Base-by-base conservation (phyloP, 2,888 invertebrate species). In the Dolichomitus sp. region DNA sequence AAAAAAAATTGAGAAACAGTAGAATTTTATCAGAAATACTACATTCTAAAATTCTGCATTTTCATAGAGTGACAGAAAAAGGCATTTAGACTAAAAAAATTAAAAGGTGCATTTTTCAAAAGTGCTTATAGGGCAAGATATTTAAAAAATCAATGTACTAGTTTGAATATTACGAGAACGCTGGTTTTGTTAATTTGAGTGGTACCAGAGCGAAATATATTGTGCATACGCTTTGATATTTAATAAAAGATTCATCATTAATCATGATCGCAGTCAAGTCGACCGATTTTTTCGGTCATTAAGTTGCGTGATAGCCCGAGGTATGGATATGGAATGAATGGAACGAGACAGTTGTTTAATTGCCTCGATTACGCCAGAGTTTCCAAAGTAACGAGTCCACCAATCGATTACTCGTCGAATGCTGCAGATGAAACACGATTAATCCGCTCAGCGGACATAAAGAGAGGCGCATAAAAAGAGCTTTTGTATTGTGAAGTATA, bases 331-430 rank as follows among this genome's bases (percentile, higher is more conserved):
- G 23, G 27, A 27, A 54, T 54, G 2, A 54, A 54, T 54, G 54
- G 27, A 27, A 54, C 27, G 12, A 19, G 54, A 27, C 54, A 54
- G 54, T 54, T 54, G 54, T 54, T 54, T 54, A 54, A 54, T 54
- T 54, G 54, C 54, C 19, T 54, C 54, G 54, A 54, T 54, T 54
- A 54, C 54, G 27, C 12, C 27, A 27, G 54, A 54, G 54, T 9
- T 54, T 54, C 27, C 54, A 54, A 54, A 54, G 54, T 27, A 54
- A 54, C 12, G 27, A 14, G 50, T 19, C 4, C 54, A 27, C 54
- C 27, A 11, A 54, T 54, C 54, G 54, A 54, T 54, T 54, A 54
- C 27, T 23, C 54, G 54, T 54, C 14, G 27, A 54, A 7, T 11
- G 7, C 54, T 19, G 27, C 14, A 11, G 54, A 23, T 37, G 27